phyloP scores from a whole-genome alignment of 2,888 invertebrate species.

The Fabriciana adippe region DNA sequence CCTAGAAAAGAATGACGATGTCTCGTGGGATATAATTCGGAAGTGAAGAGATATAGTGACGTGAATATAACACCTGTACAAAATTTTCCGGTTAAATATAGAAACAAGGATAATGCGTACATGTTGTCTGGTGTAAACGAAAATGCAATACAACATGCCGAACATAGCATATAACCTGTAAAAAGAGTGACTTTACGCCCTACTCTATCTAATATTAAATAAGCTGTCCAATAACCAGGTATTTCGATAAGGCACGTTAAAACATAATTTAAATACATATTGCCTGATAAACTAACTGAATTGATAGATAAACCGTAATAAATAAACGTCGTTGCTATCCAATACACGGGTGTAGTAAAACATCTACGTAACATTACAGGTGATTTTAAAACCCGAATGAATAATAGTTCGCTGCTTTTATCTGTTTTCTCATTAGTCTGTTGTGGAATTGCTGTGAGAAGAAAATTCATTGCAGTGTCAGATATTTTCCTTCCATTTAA shows the following conservation, averaged over 20 bases:
- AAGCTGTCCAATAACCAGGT: slow-evolving; percentile 86
- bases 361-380: slow-evolving; percentile 81
- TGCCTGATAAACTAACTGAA: slow-evolving; percentile 87
- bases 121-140: slow-evolving; percentile 71
- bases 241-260: slow-evolving; percentile 85
- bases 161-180: slow-evolving; percentile 69
- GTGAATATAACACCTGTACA: slow-evolving; percentile 85
- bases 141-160: slow-evolving; percentile 77
- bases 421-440: slow-evolving; percentile 47
- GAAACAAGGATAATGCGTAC: slow-evolving; percentile 55
- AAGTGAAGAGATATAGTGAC: slow-evolving; percentile 85
- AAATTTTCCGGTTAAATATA: slow-evolving; percentile 85
- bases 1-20: slow-evolving; percentile 86
- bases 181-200: slow-evolving; percentile 77
- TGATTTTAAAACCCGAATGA: slow-evolving; percentile 76
- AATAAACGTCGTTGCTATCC: slow-evolving; percentile 89
- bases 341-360: slow-evolving; percentile 87
- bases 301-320: slow-evolving; percentile 91
- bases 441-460: slow-evolving; percentile 59
- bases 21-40: slow-evolving; percentile 88
- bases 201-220: slow-evolving; percentile 82
- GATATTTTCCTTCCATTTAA: slow-evolving; percentile 82
- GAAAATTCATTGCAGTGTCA: slow-evolving; percentile 65
- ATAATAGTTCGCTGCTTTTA: slow-evolving; percentile 47
- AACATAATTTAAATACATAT: slow-evolving; percentile 89